phyloP scores from a whole-genome alignment of 2,888 invertebrate species.

The Lasius fuliginosus region DNA sequence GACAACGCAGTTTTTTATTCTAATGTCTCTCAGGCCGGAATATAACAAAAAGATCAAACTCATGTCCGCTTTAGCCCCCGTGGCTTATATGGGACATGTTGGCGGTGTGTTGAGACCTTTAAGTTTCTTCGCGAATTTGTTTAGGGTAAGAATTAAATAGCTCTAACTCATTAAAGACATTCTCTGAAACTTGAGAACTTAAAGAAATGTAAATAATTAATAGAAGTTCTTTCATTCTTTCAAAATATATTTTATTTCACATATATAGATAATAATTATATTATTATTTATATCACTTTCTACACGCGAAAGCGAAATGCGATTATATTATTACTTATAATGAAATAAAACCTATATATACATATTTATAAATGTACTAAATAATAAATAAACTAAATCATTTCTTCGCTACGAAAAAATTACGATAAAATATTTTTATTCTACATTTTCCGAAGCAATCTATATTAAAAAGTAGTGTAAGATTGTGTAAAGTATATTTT shows the following conservation, averaged over 20 bases:
- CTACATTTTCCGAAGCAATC: background rate
- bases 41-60: conserved; percentile 90
- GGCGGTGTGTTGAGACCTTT: conserved; percentile 86
- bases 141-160: conserved; percentile 72
- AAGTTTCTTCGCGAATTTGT: conserved; percentile 85
- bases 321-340: background rate
- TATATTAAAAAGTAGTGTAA: background rate
- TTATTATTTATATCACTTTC: background rate
- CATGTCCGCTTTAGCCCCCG: conserved; percentile 90
- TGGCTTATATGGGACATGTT: conserved; percentile 89
- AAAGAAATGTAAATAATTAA: background rate
- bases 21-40: conserved; percentile 89
- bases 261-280: background rate
- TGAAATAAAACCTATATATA: background rate
- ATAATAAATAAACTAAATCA: background rate
- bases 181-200: background rate
- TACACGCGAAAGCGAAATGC: background rate
- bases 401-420: background rate
- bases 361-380: background rate
- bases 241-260: background rate
- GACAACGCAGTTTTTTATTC: conserved; percentile 90
- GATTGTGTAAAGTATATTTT: background rate
- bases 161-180: background rate
- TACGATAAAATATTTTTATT: background rate
- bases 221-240: background rate